Percentiles rank a stretch among this genome's conserved stretches.
Evolutionary conservation across 2,888 invertebrate genomes (phyloP).

Genomic region (Tachina lurida): DNA sequence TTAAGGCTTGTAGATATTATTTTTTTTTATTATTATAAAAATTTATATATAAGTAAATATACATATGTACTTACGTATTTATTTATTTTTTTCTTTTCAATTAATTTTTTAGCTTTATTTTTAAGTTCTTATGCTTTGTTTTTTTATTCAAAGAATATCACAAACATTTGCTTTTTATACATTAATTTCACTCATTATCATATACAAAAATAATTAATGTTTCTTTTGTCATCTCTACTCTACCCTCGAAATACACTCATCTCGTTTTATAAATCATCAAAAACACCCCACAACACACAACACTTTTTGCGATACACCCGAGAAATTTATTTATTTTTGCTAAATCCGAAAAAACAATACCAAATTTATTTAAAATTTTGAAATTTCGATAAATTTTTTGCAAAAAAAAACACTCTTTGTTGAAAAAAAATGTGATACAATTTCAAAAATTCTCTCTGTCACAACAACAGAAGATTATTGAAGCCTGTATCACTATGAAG

Average conservation of each 20-base stretch:
- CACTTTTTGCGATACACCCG: slow-evolving; percentile 8
- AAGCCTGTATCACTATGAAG: slow-evolving; percentile 97
- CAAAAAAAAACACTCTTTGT: slow-evolving; percentile 60
- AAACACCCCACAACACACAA: slow-evolving; percentile 70
- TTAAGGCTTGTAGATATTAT: too few species aligned
- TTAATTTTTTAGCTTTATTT: neutral
- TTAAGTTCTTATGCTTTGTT: neutral
- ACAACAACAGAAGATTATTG: slow-evolving; percentile 92
- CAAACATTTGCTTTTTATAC: slow-evolving; percentile 66
- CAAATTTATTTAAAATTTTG: slow-evolving; percentile 27
- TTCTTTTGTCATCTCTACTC: slow-evolving; percentile 67
- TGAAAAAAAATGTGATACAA: slow-evolving; percentile 78
- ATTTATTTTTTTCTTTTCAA: neutral
- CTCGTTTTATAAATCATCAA: slow-evolving; percentile 69
- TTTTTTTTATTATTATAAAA: too few species aligned
- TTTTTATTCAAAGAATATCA: slow-evolving; percentile 33
- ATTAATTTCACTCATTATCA: slow-evolving; percentile 42
- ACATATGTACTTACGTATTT: neutral
- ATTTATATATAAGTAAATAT: neutral
- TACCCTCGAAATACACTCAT: slow-evolving; percentile 73
- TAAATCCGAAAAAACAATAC: slow-evolving; percentile 27
- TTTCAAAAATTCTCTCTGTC: slow-evolving; percentile 84
- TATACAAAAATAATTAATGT: slow-evolving; percentile 37
- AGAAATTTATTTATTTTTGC: slow-evolving; percentile 19
- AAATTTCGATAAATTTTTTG: slow-evolving; percentile 47